phyloP scores from a whole-genome alignment of 2,888 invertebrate genomes.

The Lasioglossum figueresi region DNA sequence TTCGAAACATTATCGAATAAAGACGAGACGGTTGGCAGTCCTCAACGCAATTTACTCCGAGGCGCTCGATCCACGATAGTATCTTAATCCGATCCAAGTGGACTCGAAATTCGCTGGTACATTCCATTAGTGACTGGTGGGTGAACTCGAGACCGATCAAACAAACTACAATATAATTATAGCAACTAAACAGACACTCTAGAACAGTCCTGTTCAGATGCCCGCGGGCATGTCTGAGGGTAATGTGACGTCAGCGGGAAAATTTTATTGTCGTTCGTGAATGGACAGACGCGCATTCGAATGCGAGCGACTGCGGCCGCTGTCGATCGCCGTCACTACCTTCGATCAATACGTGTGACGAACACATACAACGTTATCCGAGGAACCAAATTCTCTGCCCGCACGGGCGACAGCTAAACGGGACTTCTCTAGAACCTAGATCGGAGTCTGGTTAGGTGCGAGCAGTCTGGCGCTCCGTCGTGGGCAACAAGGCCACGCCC shows the following conservation, averaged over 20 bases:
- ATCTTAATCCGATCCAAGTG: slow-evolving; percentile 67
- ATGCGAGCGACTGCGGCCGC: too few species aligned
- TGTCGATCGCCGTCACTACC: too few species aligned
- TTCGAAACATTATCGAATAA: not conserved
- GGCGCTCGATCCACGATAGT: slow-evolving; percentile 41
- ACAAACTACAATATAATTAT: slow-evolving; percentile 24
- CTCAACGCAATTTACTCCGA: not conserved
- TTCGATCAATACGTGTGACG: too few species aligned
- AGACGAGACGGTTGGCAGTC: slow-evolving; percentile 9
- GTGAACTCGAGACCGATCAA: slow-evolving; percentile 32
- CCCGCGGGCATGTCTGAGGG: too few species aligned
- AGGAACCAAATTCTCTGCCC: too few species aligned
- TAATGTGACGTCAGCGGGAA: too few species aligned
- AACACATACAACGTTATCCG: too few species aligned
- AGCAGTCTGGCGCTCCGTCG: not conserved
- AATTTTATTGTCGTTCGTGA: too few species aligned
- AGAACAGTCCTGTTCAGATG: not conserved
- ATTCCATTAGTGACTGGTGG: slow-evolving; percentile 67
- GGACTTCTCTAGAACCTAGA: slow-evolving; percentile 7
- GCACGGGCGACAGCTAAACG: too few species aligned
- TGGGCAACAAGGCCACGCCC: not conserved
- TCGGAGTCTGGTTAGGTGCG: not conserved
- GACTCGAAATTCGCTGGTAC: slow-evolving; percentile 54
- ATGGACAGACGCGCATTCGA: too few species aligned
- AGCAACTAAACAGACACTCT: slow-evolving; percentile 29